Evolutionary conservation across 2,888 invertebrate genomes (phyloP).

Genomic region (Amiota mariae): DNA sequence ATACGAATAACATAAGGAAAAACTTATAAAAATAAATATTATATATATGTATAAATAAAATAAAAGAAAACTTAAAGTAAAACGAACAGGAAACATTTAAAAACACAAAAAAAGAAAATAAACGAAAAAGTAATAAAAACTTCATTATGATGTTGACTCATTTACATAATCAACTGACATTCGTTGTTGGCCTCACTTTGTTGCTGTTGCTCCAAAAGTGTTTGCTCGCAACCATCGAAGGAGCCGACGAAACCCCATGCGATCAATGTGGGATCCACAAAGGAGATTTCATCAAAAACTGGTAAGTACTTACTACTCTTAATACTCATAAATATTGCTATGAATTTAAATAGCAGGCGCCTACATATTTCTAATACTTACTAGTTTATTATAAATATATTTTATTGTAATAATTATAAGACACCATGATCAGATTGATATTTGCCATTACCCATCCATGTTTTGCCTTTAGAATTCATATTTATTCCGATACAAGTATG

Average conservation of each 20-base stretch:
- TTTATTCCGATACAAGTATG: no score
- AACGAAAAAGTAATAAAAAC: neutral
- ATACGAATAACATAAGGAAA: conserved; percentile 3
- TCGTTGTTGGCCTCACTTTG: neutral
- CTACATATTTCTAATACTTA: no score
- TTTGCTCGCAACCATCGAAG: conserved; percentile 31
- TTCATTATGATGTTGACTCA: conserved; percentile 8
- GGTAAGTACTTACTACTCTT: conserved; percentile 28
- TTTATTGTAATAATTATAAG: neutral
- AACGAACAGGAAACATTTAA: neutral
- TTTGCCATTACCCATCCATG: no score
- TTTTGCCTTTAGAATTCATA: no score
- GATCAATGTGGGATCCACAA: neutral
- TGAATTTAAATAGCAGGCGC: no score
- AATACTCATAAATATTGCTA: neutral
- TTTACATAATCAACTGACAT: conserved; percentile 9
- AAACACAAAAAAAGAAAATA: neutral
- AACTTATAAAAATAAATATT: conserved; percentile 3
- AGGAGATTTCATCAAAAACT: conserved; percentile 33
- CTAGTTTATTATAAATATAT: no score
- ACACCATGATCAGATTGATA: no score
- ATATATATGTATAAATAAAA: neutral
- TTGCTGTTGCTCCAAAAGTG: conserved; percentile 31
- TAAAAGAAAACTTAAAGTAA: neutral
- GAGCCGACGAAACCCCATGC: conserved; percentile 17